phyloP scores from a whole-genome alignment of 2,888 invertebrate genomes.

The Ommatoiulus sabulosus region DNA sequence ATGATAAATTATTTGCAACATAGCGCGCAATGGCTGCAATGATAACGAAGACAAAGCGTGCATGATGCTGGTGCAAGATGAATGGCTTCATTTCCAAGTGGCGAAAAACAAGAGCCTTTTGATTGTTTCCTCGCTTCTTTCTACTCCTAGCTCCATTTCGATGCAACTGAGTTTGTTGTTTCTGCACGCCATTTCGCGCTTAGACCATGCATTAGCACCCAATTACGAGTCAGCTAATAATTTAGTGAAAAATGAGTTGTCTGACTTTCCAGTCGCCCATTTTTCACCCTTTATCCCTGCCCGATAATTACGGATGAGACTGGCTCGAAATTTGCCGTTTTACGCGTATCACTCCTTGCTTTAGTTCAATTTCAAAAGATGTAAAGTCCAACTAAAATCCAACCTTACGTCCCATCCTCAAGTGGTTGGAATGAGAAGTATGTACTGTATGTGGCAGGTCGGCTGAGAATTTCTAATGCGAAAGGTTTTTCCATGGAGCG shows the following conservation, averaged over 20 bases:
- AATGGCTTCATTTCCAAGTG: constrained; percentile 34
- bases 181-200: constrained; percentile 17
- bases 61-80: neutral
- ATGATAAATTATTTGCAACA: constrained; percentile 28
- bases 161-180: neutral
- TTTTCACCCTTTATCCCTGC: neutral
- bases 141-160: constrained; percentile 18
- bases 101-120: constrained; percentile 16
- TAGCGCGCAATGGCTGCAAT: neutral
- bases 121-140: constrained; percentile 29
- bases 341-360: too few species aligned
- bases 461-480: too few species aligned
- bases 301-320: too few species aligned
- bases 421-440: too few species aligned
- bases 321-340: too few species aligned
- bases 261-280: neutral
- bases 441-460: too few species aligned
- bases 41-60: constrained; percentile 32
- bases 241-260: neutral
- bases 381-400: too few species aligned
- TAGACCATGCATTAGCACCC: neutral
- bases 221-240: neutral
- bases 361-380: too few species aligned
- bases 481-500: too few species aligned
- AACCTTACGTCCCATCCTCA: too few species aligned